phyloP scores from a whole-genome alignment of 2,888 invertebrate genomes.

The Sphaerophoria rueppellii region DNA sequence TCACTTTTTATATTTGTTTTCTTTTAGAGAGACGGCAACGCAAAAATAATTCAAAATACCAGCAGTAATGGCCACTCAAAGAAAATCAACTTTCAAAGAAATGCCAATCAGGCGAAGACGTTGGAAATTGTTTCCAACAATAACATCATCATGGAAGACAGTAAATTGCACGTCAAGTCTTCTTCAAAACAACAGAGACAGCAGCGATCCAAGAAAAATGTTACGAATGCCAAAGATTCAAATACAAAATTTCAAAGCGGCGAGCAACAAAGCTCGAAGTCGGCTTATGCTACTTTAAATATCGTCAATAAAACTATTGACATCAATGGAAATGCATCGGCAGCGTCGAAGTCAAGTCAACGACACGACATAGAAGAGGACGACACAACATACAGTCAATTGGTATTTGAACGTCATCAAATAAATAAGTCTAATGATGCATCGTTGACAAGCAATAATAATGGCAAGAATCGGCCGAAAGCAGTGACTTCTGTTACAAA shows the following conservation, averaged over 20 bases:
- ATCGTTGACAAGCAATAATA: slow-evolving; percentile 34
- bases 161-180: slow-evolving; percentile 48
- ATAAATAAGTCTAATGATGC: slow-evolving; percentile 53
- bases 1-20: slow-evolving; percentile 17
- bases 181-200: slow-evolving; percentile 54
- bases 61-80: slow-evolving; percentile 41
- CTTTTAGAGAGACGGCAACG: slow-evolving; percentile 60
- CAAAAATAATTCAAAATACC: slow-evolving; percentile 60
- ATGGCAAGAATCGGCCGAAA: background rate
- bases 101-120: slow-evolving; percentile 32
- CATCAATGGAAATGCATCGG: slow-evolving; percentile 63
- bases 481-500: background rate
- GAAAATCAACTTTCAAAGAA: slow-evolving; percentile 51
- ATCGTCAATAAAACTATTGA: slow-evolving; percentile 50
- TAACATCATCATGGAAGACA: slow-evolving; percentile 48
- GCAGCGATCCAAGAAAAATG: slow-evolving; percentile 53
- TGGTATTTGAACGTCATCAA: slow-evolving; percentile 56
- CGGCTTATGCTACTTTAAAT: slow-evolving; percentile 8
- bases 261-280: slow-evolving; percentile 25
- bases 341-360: slow-evolving; percentile 21
- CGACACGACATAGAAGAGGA: slow-evolving; percentile 53
- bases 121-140: slow-evolving; percentile 37
- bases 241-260: slow-evolving; percentile 52
- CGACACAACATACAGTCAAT: slow-evolving; percentile 65
- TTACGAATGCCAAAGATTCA: slow-evolving; percentile 58